Evolutionary conservation across 2,113 vertebrate genomes (phyloP), one percentile per base, ranked within the genome.

Genomic region (Chascanopsetta lugubris): DNA sequence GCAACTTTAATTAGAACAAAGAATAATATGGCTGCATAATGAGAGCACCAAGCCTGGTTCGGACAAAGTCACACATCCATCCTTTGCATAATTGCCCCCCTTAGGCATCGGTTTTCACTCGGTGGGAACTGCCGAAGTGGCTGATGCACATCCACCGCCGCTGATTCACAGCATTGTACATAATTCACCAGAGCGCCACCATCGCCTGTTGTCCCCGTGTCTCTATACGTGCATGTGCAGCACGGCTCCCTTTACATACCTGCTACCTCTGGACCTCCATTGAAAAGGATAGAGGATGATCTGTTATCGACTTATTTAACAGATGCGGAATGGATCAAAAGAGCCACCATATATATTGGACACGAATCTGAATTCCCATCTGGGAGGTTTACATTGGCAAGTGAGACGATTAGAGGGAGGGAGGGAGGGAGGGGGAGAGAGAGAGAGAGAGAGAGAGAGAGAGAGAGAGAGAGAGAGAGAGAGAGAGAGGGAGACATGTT

Each of bases 271-370:
- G 47, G 61, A 72, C 38, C 61, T 25, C 12, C 57, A 47, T 6
- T 13, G 42, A 62, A 66, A 64, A 66, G 61, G 48, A 69, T 29
- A 6, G 61, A 61, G 49, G 29, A 48, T 51, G 67, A 75, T 50
- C 46, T 53, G 50, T 63, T 77, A 86, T 70, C 79, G 80, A 86
- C 83, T 84, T 72, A 81, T 79, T 76, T 75, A 72, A 55, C 46
- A 54, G 82, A 64, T 42, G 57, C 42, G 60, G 46, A 43, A 6
- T 34, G 21, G 30, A 38, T 70, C 24, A 47, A 62, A 36, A 57
- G 48, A 69, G 32, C 53, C 51, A 46, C 59, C 75, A 56, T 60
- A 70, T 60, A 70, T 75, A 79, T 60, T 66, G 63, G 48, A 53
- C 58, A 69, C 61, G 65, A 69, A 61, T 68, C 53, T 45, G 61